Base-by-base conservation (phyloP, 2,113 vertebrate genomes). In the Notarius lentiginosus region DNA sequence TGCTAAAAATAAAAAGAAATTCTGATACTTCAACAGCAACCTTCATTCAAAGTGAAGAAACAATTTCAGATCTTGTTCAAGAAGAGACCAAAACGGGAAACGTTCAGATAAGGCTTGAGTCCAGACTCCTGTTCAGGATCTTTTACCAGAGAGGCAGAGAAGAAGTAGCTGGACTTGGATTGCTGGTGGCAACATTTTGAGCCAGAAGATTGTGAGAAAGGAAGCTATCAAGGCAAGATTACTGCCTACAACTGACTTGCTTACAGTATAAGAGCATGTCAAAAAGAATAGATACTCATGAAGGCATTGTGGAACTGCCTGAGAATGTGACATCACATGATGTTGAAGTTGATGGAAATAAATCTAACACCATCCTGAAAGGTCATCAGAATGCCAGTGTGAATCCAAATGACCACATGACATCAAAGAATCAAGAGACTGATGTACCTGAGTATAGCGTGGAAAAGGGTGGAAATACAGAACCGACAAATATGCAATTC, bases 401-500 rank as follows among this genome's bases (percentile, higher is more conserved):
- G 15, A 81, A 47, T 61, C 79, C 58, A 61, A 47, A 61, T 47
- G 20, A 81, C 34, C 56, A 14, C 4, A 61, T 86, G 27, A 66
- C 24, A 85, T 85, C 84, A 77, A 65, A 17, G 6, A 24, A 66
- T 56, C n/a, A 79, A 66, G 47, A 86, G 75, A 56, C 18, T 22
- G 49, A 30, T 34, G 73, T 65, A 65, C 41, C 47, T 65, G 47
- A 79, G 30, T 68, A 56, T 17, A 76, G 51, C 5, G 56, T 7
- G 24, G 8, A 51, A 83, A 41, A 60, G 15, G 47, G 18, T 85
- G 61, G 2, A 51, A 84, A 79, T 47, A 79, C 1, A 51, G 22
- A n/a, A 65, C 20, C 58, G 51, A 51, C 83, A 84, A 83, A 70
- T 68, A 83, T 18, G 12, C 55, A 30, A 79, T 14, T 24, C 5